A percentile compares a stretch with the other conserved stretches of the same genome.
Conservation (phyloP, 2,888 invertebrate genomes). For the Eilema griseolum region DNA sequence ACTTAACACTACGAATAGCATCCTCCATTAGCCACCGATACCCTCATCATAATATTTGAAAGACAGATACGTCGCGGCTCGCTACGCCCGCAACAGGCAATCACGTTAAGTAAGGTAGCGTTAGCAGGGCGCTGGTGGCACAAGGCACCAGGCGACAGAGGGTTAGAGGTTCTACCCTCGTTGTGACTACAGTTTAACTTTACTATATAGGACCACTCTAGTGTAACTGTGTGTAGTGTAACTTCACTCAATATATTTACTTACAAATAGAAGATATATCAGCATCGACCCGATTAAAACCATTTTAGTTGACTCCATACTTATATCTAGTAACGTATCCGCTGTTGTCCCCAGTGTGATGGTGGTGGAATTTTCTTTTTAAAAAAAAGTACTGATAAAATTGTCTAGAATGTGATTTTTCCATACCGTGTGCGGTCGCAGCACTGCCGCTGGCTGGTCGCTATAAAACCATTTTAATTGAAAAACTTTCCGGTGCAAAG, state of each 20-base stretch:
- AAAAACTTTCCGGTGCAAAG: conserved; percentile 53
- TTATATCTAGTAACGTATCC: neutral
- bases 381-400: neutral
- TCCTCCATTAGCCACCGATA: neutral
- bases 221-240: no score
- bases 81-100: no score
- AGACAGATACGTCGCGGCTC: neutral
- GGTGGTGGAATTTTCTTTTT: neutral
- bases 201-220: no score
- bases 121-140: no score
- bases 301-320: no score
- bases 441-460: conserved; percentile 6
- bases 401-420: neutral
- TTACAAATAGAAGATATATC: no score
- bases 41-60: neutral
- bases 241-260: no score
- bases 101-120: no score
- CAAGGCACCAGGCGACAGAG: no score
- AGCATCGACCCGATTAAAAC: no score
- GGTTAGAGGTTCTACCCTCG: no score
- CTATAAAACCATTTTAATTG: conserved; percentile 55
- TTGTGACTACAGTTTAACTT: no score
- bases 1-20: neutral
- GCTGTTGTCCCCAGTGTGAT: neutral
- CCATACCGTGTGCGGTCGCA: neutral